Conservation (phyloP, 2,797 vertebrate species). For the Otus scops region DNA sequence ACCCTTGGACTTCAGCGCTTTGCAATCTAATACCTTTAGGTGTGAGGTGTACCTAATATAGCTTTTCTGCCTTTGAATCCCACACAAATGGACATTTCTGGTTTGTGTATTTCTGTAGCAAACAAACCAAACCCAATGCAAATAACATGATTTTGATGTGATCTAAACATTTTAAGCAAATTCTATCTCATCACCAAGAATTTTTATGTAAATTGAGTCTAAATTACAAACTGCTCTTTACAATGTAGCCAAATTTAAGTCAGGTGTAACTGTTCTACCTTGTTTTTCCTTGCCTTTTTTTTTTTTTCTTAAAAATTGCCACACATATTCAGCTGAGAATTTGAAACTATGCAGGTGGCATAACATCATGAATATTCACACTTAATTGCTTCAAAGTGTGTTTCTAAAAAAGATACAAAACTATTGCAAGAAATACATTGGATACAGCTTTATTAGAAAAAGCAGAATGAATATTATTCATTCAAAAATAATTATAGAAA, state of each 20-base stretch:
- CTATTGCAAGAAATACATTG: neutral
- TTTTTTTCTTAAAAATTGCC: neutral
- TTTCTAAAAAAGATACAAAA: neutral
- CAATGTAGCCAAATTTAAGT: neutral
- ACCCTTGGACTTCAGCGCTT: neutral
- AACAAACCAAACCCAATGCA: neutral
- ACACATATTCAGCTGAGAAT: neutral
- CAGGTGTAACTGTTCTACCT: fast-evolving
- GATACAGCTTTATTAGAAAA: neutral
- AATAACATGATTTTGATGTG: neutral
- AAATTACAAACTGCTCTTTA: neutral
- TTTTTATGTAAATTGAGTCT: neutral
- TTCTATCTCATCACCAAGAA: neutral
- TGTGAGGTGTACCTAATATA: neutral
- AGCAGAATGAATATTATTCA: neutral
- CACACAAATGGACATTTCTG: neutral
- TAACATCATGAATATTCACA: neutral
- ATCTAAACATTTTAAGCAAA: neutral
- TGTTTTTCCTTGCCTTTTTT: neutral
- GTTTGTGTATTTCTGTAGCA: neutral
- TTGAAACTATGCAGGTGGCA: neutral
- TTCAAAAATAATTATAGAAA: neutral
- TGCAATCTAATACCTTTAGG: neutral
- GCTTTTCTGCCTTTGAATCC: neutral
- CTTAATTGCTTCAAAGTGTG: neutral